Evolutionary conservation across 2,797 vertebrate species (phyloP), one percentile per base, ranked within the genome.

Genomic region (Hoplostethus atlanticus): DNA sequence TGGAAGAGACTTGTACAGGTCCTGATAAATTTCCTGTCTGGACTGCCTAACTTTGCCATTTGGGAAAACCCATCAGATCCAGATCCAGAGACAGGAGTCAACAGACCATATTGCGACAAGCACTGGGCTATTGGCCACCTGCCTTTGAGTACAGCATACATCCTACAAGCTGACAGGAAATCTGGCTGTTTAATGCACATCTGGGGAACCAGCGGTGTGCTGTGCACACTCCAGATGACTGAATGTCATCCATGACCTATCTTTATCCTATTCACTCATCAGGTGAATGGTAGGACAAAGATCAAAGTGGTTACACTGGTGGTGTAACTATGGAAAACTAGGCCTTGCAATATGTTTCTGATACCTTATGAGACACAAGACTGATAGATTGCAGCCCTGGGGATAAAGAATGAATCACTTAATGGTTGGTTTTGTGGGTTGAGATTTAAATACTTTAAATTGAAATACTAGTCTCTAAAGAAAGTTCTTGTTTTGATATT

Each of bases 291-390:
- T 6, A 51, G 53, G 59, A 75, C 79, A 50, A 79, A 81, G 64
- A 64, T 36, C 52, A 68, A 72, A 0, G 51, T n/a, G n/a, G n/a
- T n/a, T n/a, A n/a, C n/a, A 47, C 74, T 56, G 62, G 8, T 55
- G 81, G 21, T 71, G 73, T 80, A 84, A 88, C 85, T 77, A 46
- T 61, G 57, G 57, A 52, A 79, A 79, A 72, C 48, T 2, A 30
- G 30, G 71, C 61, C 64, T 56, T 17, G 15, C 15, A 40, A 44
- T 67, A 40, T 25, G 56, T 74, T 73, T 85, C 34, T 54, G 42
- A 62, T 63, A 53, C n/a, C 64, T 84, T 71, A 67, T 71, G 60
- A 75, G 55, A 63, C 58, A 12, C 16, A 28, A 76, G 59, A 67
- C 17, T 34, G 42, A 80, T 77, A 38, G 84, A 82, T 77, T 77